phyloP scores from a whole-genome alignment of 2,113 vertebrate species.

The Phyllostomus discolor region DNA sequence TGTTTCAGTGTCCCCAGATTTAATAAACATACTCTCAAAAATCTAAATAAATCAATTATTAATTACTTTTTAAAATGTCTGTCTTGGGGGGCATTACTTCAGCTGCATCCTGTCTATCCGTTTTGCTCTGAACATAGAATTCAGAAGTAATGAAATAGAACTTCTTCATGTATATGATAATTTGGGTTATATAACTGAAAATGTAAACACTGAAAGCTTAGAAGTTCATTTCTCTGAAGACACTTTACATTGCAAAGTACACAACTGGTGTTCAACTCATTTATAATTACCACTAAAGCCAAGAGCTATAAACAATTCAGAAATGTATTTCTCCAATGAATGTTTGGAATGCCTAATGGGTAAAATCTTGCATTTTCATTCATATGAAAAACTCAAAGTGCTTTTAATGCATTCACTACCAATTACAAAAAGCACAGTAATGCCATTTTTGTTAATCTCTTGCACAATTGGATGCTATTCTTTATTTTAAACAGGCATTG shows the following conservation, averaged over 20 bases:
- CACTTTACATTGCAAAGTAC: constrained; percentile 44
- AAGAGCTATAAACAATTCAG: constrained; percentile 25
- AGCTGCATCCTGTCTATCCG: neutral
- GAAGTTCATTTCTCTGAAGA: constrained; percentile 31
- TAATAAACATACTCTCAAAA: too few species aligned
- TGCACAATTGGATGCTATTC: constrained; percentile 18
- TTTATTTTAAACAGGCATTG: constrained; percentile 53
- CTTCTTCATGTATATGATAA: constrained; percentile 41
- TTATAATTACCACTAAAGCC: constrained; percentile 25
- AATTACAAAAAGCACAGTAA: constrained; percentile 33
- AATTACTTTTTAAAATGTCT: neutral
- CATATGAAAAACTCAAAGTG: constrained; percentile 20
- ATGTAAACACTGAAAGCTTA: neutral
- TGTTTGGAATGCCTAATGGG: neutral
- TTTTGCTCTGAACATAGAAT: neutral
- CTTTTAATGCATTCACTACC: constrained; percentile 38
- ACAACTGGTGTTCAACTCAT: neutral
- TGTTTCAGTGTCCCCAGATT: too few species aligned
- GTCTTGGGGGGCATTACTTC: neutral
- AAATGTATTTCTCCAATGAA: constrained; percentile 29
- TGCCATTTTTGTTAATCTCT: constrained; percentile 38
- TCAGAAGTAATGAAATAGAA: constrained; percentile 32
- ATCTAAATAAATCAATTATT: too few species aligned
- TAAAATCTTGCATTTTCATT: constrained; percentile 49
- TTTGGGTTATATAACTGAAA: constrained; percentile 25